Base-by-base conservation (phyloP, 2,888 invertebrate genomes). In the Allophyes oxyacanthae region DNA sequence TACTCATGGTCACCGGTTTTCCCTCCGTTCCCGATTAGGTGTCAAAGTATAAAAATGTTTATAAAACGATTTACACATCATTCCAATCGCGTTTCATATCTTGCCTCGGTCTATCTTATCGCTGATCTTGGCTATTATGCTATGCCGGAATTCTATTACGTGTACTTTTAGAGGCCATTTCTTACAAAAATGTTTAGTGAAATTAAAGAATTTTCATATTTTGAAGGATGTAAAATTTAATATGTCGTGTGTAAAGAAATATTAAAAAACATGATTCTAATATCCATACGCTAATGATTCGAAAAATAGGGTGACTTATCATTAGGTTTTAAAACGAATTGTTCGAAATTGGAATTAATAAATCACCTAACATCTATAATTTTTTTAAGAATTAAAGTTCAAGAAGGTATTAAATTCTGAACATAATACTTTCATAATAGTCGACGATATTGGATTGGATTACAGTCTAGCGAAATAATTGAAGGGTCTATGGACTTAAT, bases 31-130 rank as follows among this genome's bases (percentile, higher is more conserved):
- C 11, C 14, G 34, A 26, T 41, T 13, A 36, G 25, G 43, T 37
- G 28, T 20, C 2, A 43, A 52, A 51, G 26, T 49, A 33, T 43
- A 48, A n/a, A 36, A 43, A 36, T 38, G 42, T 52, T 46, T 51
- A 53, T 49, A 34, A 41, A 55, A 34, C 43, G 34, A 72, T 72
- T 61, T 64, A 15, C 57, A 46, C 41, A 28, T 43, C 32, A 44
- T 56, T 52, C 32, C 10, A 9, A 14, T 49, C 57, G 48, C 36
- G 51, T 45, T 34, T 40, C 56, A 41, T 60, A 67, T 67, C 68
- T 57, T 26, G 28, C 20, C 14, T 3, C 33, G 7, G 15, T 46
- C 2, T 70, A 71, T 72, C 73, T 72, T 60, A 72, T 67, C 73
- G 52, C 15, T 15, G 57, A 71, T 72, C 68, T 57, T 38, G n/a